Base-by-base conservation (phyloP, 2,797 vertebrate species). In the Urophycis tenuis region DNA sequence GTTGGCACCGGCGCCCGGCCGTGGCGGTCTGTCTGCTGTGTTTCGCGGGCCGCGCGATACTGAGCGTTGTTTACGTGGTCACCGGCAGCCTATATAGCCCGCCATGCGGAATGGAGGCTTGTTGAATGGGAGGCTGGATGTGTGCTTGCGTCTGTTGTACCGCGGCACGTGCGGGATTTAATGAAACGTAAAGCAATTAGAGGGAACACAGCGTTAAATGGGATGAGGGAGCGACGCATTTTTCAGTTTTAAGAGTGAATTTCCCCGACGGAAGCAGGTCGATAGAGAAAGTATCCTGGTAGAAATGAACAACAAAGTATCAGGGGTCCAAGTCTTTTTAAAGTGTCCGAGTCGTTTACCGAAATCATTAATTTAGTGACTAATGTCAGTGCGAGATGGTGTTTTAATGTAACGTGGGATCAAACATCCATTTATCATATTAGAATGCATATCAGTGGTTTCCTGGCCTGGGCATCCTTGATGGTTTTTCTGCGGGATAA, bases 341-440 rank as follows among this genome's bases (percentile, higher is more conserved):
- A 86, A 90, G 89, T 92, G 93, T 88, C 93, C 92, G 89, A 89
- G 82, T 78, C 71, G 84, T 90, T 93, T 87, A 92, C 92, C 91
- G 88, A 85, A 79, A 91, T 92, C 92, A 93, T 94, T 92, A 93
- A 93, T 93, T 93, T 87, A 85, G 82, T 87, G 86, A 90, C 87
- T 91, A 93, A 93, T 94, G 91, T 88, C 89, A 79, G 89, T 73
- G 82, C 89, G 84, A 88, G 85, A 92, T 92, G 92, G 92, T 89
- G 83, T 92, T 92, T 92, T 93, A 94, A 94, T 92, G 92, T 88
- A 92, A 91, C 74, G 81, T 82, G 39, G 89, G 86, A 94, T 93
- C 93, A 92, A 94, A 93, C 53, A 92, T 79, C 87, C 94, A 94
- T 94, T 94, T 90, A 93, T 94, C 93, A 94, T 91, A 94, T 94